Evolutionary conservation across 2,113 vertebrate genomes (phyloP).

Genomic region (Oreochromis tanganicae): DNA sequence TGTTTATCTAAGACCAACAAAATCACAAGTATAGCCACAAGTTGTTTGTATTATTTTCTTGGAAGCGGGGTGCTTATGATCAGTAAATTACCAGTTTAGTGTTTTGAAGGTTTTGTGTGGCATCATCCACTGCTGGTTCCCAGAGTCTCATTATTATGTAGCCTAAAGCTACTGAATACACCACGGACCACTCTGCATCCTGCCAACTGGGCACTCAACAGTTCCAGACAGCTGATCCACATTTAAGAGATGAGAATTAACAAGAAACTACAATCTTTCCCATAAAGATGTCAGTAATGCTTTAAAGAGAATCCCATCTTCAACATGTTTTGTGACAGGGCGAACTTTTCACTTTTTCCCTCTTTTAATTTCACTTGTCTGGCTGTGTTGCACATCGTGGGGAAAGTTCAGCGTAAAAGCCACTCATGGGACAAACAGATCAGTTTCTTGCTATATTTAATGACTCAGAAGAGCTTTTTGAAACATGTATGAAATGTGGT

Average conservation of each 20-base stretch:
- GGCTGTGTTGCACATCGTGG: neutral
- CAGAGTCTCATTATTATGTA: constrained; percentile 59
- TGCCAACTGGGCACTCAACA: constrained; percentile 45
- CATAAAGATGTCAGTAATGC: constrained; percentile 3
- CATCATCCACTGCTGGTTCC: constrained; percentile 17
- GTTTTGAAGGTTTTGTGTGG: constrained; percentile 7
- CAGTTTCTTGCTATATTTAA: constrained; percentile 28
- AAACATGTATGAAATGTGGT: constrained; percentile 42
- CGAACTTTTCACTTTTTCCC: neutral
- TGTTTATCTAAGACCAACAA: neutral
- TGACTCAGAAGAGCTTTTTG: constrained; percentile 33
- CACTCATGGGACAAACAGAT: neutral
- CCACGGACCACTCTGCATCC: constrained; percentile 29
- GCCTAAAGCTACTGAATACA: constrained; percentile 47
- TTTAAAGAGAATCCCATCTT: neutral
- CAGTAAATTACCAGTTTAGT: neutral
- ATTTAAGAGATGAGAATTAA: constrained; percentile 31
- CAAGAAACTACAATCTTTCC: neutral
- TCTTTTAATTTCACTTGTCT: constrained; percentile 16
- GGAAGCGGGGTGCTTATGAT: neutral
- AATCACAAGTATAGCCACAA: neutral
- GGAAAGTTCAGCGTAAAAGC: neutral
- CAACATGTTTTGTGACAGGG: constrained; percentile 1
- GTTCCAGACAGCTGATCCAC: constrained; percentile 51
- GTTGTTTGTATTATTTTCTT: neutral